Base-by-base conservation (phyloP, 92 coral and sea anemone species). In the Montipora capitata region DNA sequence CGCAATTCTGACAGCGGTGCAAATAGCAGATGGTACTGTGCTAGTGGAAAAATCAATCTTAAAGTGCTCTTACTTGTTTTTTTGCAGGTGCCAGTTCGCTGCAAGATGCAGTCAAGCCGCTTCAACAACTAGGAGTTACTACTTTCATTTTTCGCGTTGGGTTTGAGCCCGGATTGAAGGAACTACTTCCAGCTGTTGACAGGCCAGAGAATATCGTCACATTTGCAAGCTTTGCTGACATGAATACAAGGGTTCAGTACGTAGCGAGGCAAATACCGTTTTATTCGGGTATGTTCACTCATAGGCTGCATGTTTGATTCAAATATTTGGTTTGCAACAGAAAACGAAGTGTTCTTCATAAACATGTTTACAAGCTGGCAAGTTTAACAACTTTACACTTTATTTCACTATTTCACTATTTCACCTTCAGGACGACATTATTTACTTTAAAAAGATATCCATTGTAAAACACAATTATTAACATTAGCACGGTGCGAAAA, bases 71-170 rank as follows among this genome's bases (percentile, higher is more conserved):
- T 43, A 27, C 35, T 27, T 42, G 42, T 12, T 44, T 44, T 72
- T 43, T 44, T 15, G 4, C 56, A 73, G 96, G 91, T 9, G 41
- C 57, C 17, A 80, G 27, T 4, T 85, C 93, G 5, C 41, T 95
- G 14, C 62, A 64, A 70, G 89, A 90, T 48, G 92, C 93, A 39
- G 87, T 87, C 35, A 45, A 79, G 62, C 94, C 93, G 7, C 90
- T 95, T 52, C 72, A 66, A 27, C 68, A 39, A 18, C 81, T 70
- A 20, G 92, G 94, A 42, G 85, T 94, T 1, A 88, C 85, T 11
- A 83, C 90, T 11, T 95, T 86, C 40, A 85, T 95, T 56, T 91
- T 95, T 66, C 93, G 91, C 58, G 74, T 93, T 63, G 98, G 98
- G n/a, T 58, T 79, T 0, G 89, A 93, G 27, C 82, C 91, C 27